Percentiles rank a stretch among this genome's conserved stretches.
These are phyloP conservation scores for Todus mexicanus DNA, from an alignment of 2,797 vertebrate species.

Conservation along the genomic window DNA sequence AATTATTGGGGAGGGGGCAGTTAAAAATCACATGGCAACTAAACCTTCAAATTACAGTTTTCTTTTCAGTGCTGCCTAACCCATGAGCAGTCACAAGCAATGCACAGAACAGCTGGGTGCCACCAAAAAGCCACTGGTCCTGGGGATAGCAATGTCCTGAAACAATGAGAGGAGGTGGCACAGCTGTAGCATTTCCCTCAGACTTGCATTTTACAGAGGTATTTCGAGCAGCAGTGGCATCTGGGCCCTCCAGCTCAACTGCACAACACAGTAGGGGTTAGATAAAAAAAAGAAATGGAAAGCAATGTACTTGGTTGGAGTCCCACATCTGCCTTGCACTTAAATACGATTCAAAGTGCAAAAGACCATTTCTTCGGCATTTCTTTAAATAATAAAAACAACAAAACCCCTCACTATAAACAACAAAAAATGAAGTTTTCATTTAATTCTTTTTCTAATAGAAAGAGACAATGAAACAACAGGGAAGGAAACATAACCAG, in stretches of 20 bases:
- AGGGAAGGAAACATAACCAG: not conserved
- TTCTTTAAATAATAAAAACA: not conserved
- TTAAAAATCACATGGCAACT: not conserved
- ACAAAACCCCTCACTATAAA: not conserved
- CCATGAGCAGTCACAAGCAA: not conserved
- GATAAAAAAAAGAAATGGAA: not conserved
- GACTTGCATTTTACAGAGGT: conserved; percentile 17
- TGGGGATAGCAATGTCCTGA: conserved; percentile 1
- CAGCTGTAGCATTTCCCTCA: not conserved
- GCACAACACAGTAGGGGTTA: not conserved
- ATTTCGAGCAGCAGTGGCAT: conserved; percentile 37
- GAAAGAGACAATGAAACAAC: not conserved
- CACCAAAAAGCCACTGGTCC: not conserved
- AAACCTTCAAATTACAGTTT: not conserved
- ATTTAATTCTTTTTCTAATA: not conserved
- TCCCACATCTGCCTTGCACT: not conserved
- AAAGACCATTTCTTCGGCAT: not conserved
- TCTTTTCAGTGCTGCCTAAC: not conserved
- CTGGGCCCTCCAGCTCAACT: conserved; percentile 38
- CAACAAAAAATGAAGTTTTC: not conserved
- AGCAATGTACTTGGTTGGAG: conserved; percentile 1
- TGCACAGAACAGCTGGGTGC: not conserved
- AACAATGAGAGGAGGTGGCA: conserved; percentile 4
- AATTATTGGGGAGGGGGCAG: not conserved
- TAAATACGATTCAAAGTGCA: not conserved